These are phyloP conservation scores for Apocrypta bakeri DNA, from an alignment of 1,140 invertebrate genomes.

Conservation along the genomic window DNA sequence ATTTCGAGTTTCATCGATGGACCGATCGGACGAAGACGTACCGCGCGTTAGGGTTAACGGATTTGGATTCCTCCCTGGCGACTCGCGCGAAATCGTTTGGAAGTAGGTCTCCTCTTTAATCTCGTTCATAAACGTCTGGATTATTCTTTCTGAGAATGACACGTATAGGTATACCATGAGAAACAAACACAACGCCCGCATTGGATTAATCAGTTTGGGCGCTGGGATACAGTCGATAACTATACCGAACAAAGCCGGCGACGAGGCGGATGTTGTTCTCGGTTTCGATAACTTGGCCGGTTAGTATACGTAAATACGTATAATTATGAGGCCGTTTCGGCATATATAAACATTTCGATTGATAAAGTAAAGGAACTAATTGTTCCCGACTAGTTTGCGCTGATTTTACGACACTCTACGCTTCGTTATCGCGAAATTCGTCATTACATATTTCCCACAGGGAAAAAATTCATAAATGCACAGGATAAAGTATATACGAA, in stretches of 20 bases:
- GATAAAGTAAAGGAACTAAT: too few relatives aligned
- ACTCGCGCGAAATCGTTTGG: constrained; percentile 54
- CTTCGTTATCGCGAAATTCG: too few relatives aligned
- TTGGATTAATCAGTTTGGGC: constrained; percentile 78
- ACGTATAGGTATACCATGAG: constrained; percentile 69
- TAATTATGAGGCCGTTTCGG: too few relatives aligned
- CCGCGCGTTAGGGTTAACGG: constrained; percentile 56
- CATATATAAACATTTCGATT: too few relatives aligned
- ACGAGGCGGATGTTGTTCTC: constrained; percentile 77
- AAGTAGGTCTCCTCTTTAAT: constrained; percentile 52
- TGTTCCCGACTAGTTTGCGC: too few relatives aligned
- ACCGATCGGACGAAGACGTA: not conserved
- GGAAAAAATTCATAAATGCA: too few relatives aligned
- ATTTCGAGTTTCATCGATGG: not conserved
- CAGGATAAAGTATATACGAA: too few relatives aligned
- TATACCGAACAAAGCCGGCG: constrained; percentile 77
- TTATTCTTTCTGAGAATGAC: not conserved
- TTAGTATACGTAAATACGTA: constrained; percentile 33
- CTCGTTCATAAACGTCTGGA: too few relatives aligned
- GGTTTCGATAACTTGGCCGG: constrained; percentile 79
- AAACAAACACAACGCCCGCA: constrained; percentile 70
- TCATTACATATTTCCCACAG: too few relatives aligned
- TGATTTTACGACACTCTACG: too few relatives aligned
- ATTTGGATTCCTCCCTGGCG: constrained; percentile 57
- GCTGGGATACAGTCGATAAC: constrained; percentile 78